Evolutionary conservation across 2,888 invertebrate genomes (phyloP).

Genomic region (Temnothorax unifasciatus): DNA sequence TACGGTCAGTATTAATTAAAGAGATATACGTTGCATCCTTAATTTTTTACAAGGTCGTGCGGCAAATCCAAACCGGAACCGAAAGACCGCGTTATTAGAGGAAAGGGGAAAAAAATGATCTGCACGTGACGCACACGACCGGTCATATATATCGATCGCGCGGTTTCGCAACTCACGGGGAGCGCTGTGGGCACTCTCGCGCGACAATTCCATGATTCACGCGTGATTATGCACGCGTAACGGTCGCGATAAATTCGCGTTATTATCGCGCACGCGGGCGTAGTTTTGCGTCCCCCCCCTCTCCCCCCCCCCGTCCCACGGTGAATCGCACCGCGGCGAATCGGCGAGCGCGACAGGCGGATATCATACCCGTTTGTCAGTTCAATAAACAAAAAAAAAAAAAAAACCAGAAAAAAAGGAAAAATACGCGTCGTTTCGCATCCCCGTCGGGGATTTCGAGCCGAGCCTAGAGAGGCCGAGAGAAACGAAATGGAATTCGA

Average conservation of each 20-base stretch:
- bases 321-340: background rate
- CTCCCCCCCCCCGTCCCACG: too few relatives aligned
- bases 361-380: background rate
- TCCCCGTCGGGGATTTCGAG: slow-evolving; percentile 32
- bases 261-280: background rate
- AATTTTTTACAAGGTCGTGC: slow-evolving; percentile 20
- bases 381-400: background rate
- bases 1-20: background rate
- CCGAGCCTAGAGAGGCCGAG: background rate
- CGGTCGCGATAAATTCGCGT: slow-evolving; percentile 65
- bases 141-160: background rate
- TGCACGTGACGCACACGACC: slow-evolving; percentile 48
- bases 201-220: slow-evolving; percentile 77
- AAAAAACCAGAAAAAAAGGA: background rate
- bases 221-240: slow-evolving; percentile 70
- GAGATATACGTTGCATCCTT: background rate
- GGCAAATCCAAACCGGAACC: slow-evolving; percentile 72
- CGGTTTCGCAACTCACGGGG: slow-evolving; percentile 66
- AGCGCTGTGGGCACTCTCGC: slow-evolving; percentile 59
- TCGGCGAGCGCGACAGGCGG: background rate
- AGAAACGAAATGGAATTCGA: slow-evolving; percentile 68
- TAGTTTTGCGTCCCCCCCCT: slow-evolving; percentile 2
- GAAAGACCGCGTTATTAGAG: slow-evolving; percentile 57
- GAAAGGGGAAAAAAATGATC: slow-evolving; percentile 48
- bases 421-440: background rate